These are phyloP conservation scores for Spinus pinus DNA, from an alignment of 2,797 vertebrate genomes.

Conservation along the genomic window DNA sequence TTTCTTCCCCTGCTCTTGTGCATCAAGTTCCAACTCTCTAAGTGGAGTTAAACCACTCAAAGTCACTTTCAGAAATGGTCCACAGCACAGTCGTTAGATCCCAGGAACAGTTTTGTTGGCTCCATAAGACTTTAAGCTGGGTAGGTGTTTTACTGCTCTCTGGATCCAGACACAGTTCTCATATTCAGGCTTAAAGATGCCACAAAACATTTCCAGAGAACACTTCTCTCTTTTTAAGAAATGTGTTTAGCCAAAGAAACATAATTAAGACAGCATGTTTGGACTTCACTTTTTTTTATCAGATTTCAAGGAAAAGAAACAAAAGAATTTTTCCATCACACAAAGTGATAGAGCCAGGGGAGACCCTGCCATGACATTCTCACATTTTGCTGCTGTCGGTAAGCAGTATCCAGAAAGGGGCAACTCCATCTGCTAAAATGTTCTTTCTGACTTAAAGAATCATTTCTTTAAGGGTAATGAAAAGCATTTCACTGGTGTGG, in stretches of 20 bases:
- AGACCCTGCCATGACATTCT: neutral
- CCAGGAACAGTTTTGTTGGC: neutral
- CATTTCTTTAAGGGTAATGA: neutral
- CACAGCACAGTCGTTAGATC: neutral
- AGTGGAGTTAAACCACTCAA: neutral
- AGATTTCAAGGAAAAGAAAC: neutral
- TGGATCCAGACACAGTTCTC: neutral
- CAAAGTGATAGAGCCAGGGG: neutral
- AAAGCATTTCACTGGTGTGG: neutral
- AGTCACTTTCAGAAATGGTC: neutral
- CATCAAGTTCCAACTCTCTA: neutral
- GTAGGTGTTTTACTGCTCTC: neutral
- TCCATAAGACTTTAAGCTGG: neutral
- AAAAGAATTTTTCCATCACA: neutral
- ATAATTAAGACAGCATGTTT: neutral
- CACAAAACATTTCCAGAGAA: neutral
- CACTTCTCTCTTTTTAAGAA: neutral
- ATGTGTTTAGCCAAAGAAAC: neutral
- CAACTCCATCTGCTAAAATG: neutral
- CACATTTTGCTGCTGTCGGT: neutral
- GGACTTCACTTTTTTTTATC: neutral
- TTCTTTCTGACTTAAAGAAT: neutral
- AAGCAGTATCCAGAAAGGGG: neutral
- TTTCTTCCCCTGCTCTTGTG: neutral
- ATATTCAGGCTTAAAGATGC: neutral